phyloP scores from a whole-genome alignment of 2,888 invertebrate genomes.

The Agriopis leucophaearia region DNA sequence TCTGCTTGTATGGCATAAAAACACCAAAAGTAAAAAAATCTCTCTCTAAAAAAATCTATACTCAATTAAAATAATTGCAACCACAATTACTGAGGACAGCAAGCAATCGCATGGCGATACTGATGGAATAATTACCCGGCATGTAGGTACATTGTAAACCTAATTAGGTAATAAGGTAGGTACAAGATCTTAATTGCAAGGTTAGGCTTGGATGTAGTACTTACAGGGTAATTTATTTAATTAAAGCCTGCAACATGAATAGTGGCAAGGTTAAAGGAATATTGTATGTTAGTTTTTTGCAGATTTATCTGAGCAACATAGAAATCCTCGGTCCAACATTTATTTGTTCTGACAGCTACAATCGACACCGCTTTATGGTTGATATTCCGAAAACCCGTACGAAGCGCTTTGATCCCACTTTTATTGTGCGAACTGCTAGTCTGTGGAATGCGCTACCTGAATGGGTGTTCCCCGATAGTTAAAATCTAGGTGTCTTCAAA shows the following conservation, averaged over 20 bases:
- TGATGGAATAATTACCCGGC: conserved; percentile 36
- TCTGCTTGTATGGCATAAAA: no score
- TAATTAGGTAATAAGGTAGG: conserved; percentile 34
- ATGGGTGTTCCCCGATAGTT: no score
- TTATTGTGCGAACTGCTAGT: no score
- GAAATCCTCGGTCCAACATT: no score
- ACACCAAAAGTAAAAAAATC: no score
- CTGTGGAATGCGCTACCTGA: no score
- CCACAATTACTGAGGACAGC: conserved; percentile 30
- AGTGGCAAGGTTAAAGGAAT: conserved; percentile 6
- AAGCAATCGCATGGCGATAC: conserved; percentile 40
- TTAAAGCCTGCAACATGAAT: conserved; percentile 11
- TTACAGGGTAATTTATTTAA: conserved; percentile 19
- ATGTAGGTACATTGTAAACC: conserved; percentile 32
- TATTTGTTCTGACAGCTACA: no score
- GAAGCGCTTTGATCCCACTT: no score
- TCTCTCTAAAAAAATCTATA: no score
- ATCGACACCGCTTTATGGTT: no score
- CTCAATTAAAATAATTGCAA: conserved; percentile 35
- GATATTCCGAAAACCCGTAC: no score
- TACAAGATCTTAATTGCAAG: conserved; percentile 29
- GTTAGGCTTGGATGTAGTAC: conserved; percentile 21
- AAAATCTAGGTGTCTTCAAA: no score
- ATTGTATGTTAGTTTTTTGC: conserved; percentile 7
- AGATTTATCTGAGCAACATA: background rate